Base-by-base conservation (phyloP, 1,140 invertebrate species). In the Aethina tumida region DNA sequence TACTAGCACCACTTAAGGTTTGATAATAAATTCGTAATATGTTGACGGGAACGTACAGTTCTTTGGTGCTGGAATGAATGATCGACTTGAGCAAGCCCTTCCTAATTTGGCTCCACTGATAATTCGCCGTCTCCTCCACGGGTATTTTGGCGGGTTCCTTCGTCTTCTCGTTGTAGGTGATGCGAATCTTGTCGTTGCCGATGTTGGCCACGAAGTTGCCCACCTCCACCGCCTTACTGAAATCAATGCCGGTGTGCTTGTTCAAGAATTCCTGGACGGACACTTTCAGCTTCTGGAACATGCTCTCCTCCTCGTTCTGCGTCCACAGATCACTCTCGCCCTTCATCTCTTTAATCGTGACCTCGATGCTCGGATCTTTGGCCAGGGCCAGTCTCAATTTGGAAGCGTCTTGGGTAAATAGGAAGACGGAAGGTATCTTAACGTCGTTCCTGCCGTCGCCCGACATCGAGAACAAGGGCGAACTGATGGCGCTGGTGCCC, bases 381-480 rank as follows among this genome's bases (percentile, higher is more conserved):
- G 55, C 45, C 18, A 79, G 56, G 12, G 75, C 68, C 24, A 75
- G 64, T 1, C 79, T 47, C 5, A 95, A 58, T 48, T 73, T 64
- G 29, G 67, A 59, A 6, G 79, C 86, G 58, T 97, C 91, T 36
- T 71, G 60, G n/a, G 71, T 73, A 59, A 91, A 97, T 6, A 97
- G 68, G 60, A 97, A 97, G 0, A 95, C 81, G 9, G 91, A 71
- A 0, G 93, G 91, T 56, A 97, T 96, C 30, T 64, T 74, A 1
- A 97, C 79, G 59, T 97, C 87, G 53, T 87, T 77, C 5, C 69
- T 75, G 1, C 88, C 90, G 66, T 95, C 91, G 2, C 90, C 91
- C 6, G 89, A 94, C 93, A 98, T 97, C 2, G 88, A 87, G 68
- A 97, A 97, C 66, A 94, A 75, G 0, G 85, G 77, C 1, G 83